Evolutionary conservation across 1,140 invertebrate species (phyloP).

Genomic region (Cydia strobilella): DNA sequence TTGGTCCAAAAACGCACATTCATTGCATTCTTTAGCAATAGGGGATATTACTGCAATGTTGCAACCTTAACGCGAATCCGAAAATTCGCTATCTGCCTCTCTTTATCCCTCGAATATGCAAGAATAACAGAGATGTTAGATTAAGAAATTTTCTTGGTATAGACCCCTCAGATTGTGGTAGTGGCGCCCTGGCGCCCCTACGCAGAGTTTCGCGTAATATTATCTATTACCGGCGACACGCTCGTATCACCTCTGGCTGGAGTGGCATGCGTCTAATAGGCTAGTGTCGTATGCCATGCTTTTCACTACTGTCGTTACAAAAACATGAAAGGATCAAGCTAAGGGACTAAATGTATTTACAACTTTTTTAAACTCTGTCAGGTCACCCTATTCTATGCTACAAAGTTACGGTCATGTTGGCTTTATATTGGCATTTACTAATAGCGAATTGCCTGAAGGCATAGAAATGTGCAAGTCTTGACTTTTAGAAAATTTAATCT

Average conservation of each 20-base stretch:
- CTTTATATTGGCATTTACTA: neutral
- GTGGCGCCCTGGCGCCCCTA: too few relatives aligned
- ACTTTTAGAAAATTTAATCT: neutral
- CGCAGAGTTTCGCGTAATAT: too few relatives aligned
- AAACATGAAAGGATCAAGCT: neutral
- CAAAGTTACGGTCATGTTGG: neutral
- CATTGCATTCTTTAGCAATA: too few relatives aligned
- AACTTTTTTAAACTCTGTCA: too few relatives aligned
- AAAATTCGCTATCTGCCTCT: too few relatives aligned
- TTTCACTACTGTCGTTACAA: neutral
- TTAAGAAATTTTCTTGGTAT: too few relatives aligned
- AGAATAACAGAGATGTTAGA: too few relatives aligned
- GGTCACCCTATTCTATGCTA: neutral
- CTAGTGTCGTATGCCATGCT: neutral
- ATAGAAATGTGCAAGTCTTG: neutral
- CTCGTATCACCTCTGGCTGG: neutral
- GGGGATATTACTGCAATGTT: too few relatives aligned
- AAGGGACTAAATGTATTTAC: neutral
- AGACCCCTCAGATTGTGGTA: too few relatives aligned
- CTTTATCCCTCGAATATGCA: too few relatives aligned
- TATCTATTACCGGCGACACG: neutral
- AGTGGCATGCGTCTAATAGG: neutral
- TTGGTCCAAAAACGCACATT: too few relatives aligned
- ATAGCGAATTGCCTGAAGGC: neutral
- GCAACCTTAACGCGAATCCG: too few relatives aligned